Conservation (phyloP, 2,113 vertebrate genomes). For the Oryzias javanicus region DNA sequence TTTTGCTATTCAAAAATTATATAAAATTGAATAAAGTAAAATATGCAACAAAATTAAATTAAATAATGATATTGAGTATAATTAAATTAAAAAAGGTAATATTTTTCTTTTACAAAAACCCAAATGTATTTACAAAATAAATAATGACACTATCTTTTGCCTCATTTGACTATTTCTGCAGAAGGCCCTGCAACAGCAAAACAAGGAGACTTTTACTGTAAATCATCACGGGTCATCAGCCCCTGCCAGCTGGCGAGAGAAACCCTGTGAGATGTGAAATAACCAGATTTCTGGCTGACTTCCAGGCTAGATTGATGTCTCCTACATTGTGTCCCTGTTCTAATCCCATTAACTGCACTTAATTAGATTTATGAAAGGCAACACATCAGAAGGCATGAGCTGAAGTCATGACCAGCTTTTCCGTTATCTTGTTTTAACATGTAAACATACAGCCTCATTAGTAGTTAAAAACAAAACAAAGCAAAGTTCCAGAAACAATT, state of each 20-base stretch:
- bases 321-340: constrained; percentile 60
- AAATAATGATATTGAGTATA: too few species aligned
- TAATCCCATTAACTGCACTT: constrained; percentile 71
- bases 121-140: neutral
- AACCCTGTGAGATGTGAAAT: constrained; percentile 57
- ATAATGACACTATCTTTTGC: neutral
- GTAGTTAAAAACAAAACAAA: neutral
- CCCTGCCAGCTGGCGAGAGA: constrained; percentile 69
- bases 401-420: constrained; percentile 61
- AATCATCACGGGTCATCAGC: constrained; percentile 48
- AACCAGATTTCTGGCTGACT: constrained; percentile 61
- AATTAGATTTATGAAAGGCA: constrained; percentile 61
- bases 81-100: too few species aligned
- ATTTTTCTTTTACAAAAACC: too few species aligned
- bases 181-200: constrained; percentile 55
- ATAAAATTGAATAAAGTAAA: too few species aligned
- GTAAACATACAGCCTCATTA: neutral
- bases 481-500: constrained; percentile 2
- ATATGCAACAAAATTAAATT: too few species aligned
- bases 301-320: constrained; percentile 70
- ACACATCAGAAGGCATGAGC: constrained; percentile 55
- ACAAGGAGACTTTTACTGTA: constrained; percentile 47
- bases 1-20: too few species aligned
- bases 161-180: constrained; percentile 22
- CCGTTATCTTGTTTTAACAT: constrained; percentile 39